These are phyloP conservation scores for Galagoides demidoff DNA, from an alignment of 2,797 vertebrate genomes.

Conservation along the genomic window DNA sequence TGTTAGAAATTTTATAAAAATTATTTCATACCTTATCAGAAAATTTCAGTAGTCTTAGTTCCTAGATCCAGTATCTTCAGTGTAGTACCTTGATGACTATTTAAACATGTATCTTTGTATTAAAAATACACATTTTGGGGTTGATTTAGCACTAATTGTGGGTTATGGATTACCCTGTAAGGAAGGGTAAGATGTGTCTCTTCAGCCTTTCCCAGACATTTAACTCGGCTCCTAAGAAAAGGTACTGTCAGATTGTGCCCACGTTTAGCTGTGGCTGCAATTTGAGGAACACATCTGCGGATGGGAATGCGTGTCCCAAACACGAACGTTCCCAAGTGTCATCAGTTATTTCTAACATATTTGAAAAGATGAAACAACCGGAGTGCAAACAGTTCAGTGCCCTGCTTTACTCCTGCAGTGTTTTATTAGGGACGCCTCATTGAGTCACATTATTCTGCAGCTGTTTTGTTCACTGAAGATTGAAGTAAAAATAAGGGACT, in stretches of 20 bases:
- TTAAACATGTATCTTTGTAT: not conserved
- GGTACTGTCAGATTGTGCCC: not conserved
- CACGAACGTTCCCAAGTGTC: slow-evolving; percentile 73
- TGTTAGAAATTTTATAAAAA: slow-evolving; percentile 40
- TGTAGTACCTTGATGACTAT: not conserved
- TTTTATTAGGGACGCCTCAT: slow-evolving; percentile 88
- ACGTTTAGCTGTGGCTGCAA: slow-evolving; percentile 45
- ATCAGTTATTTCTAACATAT: slow-evolving; percentile 78
- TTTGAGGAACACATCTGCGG: slow-evolving; percentile 53
- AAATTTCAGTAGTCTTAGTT: not conserved
- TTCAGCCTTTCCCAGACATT: slow-evolving; percentile 16
- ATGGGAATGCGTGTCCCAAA: slow-evolving; percentile 63
- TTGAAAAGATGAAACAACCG: slow-evolving; percentile 74
- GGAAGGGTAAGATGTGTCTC: not conserved
- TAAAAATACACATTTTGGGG: slow-evolving; percentile 27
- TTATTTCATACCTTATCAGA: slow-evolving; percentile 26
- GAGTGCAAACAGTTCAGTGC: slow-evolving; percentile 77
- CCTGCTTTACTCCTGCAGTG: slow-evolving; percentile 81
- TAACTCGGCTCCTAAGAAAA: not conserved
- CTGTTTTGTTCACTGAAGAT: slow-evolving; percentile 86
- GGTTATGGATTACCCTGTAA: not conserved
- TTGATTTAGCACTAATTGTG: not conserved
- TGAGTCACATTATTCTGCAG: slow-evolving; percentile 86
- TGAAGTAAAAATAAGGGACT: slow-evolving; percentile 84
- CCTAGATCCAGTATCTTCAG: not conserved